Base-by-base conservation (phyloP, 2,888 invertebrate species). In the Pandemis corylana region DNA sequence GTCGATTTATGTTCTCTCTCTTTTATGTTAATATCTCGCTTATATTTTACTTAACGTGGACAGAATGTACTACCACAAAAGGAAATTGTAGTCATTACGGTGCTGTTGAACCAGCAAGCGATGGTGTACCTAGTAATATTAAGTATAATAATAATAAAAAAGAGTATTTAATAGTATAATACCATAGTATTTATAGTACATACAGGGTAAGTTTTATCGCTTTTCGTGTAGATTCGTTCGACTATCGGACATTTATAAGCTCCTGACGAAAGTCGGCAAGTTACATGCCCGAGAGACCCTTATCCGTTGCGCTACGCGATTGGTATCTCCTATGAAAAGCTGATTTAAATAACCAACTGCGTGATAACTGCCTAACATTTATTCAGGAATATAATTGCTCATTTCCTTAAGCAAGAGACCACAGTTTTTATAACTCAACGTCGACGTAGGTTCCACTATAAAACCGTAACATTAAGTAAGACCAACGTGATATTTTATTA, bases 261-360 rank as follows among this genome's bases (percentile, higher is more conserved):
- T 80, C 83, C 80, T 83, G 80, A 82, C 85, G 89, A 87, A 46
- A 12, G 12, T 12, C 87, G 89, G 86, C 86, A 90, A 84, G 91
- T 91, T 90, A 89, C 82, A 82, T 82, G 80, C 81, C 82, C 80
- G 83, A 84, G 84, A 89, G 89, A 92, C 90, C 91, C 92, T 90
- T 91, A 92, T 91, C 90, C 91, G 88, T 88, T 86, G 87, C 85
- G 85, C 88, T 86, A 87, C 85, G 85, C 85, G 91, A 92, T 92
- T 92, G 87, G 82, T 84, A 92, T 92, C 92, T 87, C 77, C 81
- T 82, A 82, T 82, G 85, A 83, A 85, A 85, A 88, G 87, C 90
- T 90, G 86, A 93, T 92, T 93, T 92, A 87, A 92, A 93, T 93
- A 91, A 81, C 81, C 82, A 79, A 80, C 81, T 78, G 79, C 77